Evolutionary conservation across 2,888 invertebrate genomes (phyloP).

Genomic region (Mesorhabditis belari): DNA sequence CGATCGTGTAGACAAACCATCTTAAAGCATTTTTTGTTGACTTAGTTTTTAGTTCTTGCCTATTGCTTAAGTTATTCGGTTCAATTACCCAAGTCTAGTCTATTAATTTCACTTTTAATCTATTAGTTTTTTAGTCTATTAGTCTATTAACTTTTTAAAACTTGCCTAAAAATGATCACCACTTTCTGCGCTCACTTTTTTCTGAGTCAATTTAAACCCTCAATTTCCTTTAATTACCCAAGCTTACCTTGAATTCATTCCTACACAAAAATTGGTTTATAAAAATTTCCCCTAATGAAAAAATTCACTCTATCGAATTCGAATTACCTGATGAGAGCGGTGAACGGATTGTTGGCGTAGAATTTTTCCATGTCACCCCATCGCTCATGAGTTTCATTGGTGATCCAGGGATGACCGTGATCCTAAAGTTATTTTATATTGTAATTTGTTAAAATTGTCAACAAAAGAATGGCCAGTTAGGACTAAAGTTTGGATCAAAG

Average conservation of each 20-base stretch:
- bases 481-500: no score
- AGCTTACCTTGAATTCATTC: background rate
- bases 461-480: no score
- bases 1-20: conserved; percentile 46
- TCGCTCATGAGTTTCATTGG: conserved; percentile 20
- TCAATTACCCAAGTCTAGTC: no score
- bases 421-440: conserved; percentile 7
- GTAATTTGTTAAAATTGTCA: background rate
- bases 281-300: background rate
- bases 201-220: no score
- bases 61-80: no score
- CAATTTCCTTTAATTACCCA: background rate
- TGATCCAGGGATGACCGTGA: conserved; percentile 37
- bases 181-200: no score
- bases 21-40: no score
- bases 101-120: no score
- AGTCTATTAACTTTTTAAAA: no score
- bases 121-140: background rate
- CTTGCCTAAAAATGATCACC: no score
- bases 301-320: background rate
- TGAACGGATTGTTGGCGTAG: conserved; percentile 14
- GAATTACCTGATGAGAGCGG: conserved; percentile 7
- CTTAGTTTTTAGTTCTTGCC: no score
- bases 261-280: background rate
- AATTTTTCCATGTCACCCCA: conserved; percentile 8